Base-by-base conservation (phyloP, 1,140 invertebrate species). In the Cydia pomonella region DNA sequence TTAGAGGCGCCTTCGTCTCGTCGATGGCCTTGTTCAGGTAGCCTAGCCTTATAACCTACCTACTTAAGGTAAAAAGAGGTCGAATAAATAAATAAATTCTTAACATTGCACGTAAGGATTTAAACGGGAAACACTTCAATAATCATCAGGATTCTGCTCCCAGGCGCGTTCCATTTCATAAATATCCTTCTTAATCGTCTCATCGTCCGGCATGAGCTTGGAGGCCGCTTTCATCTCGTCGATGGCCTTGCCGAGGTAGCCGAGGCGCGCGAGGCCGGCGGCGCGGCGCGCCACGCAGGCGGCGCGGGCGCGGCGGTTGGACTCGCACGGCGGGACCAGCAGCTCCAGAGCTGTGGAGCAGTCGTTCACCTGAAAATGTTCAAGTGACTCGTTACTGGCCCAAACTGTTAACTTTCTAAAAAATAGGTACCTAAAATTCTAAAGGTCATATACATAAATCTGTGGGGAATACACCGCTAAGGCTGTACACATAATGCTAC, bases 181-280 rank as follows among this genome's bases (percentile, higher is more conserved):
- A 5, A 94, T 85, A 78, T 94, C 93, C 76, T 87, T 83, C 80
- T 92, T 93, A 16, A 94, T 86, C 6, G 80, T 86, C 72, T 93
- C 89, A 72, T 94, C 88, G 0, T 92, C 86, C 0, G 93, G 93
- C 71, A 93, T 38, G 78, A 97, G 89, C 86, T 95, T 95, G 5
- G 96, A 80, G 6, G 96, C 96, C 50, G 94, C 95, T 84, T 97
- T 95, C 90, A 96, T 94, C 92, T 97, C 97, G 76, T 94, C 93
- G 59, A 97, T 94, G 80, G 95, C 96, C 92, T 97, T 95, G 74
- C 94, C 94, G 69, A 95, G 94, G 82, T 96, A 93, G 18, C 96
- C 95, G 21, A 97, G 88, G 77, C 96, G 94, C 78, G 95, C 95
- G 27, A 97, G 94, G 0, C 96, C 96, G 7, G 95, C 95, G 2